phyloP scores from a whole-genome alignment of 1,140 invertebrate genomes.

The Leptopilina boulardi region DNA sequence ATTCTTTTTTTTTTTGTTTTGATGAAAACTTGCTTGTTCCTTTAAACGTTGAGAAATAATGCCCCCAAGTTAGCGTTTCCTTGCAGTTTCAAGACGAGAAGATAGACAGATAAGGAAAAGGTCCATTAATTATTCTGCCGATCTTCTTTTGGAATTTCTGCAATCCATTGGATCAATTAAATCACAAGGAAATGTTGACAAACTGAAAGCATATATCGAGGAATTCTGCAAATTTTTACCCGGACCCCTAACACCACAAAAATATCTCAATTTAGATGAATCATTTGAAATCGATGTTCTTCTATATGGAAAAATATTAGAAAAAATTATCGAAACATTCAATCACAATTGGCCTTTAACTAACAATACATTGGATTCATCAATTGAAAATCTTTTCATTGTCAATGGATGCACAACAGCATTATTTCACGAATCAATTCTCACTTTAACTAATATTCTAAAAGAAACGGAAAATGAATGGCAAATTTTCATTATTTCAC shows the following conservation, averaged over 20 bases:
- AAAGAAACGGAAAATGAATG: constrained; percentile 68
- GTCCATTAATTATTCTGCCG: constrained; percentile 63
- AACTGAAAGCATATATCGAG: constrained; percentile 57
- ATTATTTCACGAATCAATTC: constrained; percentile 76
- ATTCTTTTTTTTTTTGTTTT: not conserved
- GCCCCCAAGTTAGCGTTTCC: constrained; percentile 70
- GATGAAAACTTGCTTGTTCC: not conserved
- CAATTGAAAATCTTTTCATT: constrained; percentile 71
- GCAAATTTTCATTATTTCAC: constrained; percentile 65
- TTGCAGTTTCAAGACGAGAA: constrained; percentile 66
- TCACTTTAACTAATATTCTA: constrained; percentile 72
- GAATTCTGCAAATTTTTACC: constrained; percentile 75
- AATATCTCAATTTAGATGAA: constrained; percentile 74
- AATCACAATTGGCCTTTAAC: constrained; percentile 76
- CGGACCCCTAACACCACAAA: constrained; percentile 80
- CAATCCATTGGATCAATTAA: constrained; percentile 69
- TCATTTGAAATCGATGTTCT: constrained; percentile 66
- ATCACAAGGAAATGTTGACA: constrained; percentile 69
- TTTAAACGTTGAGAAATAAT: constrained; percentile 55
- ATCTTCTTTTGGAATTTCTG: constrained; percentile 66
- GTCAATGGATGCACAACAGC: constrained; percentile 75
- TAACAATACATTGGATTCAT: constrained; percentile 64
- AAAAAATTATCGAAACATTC: constrained; percentile 73
- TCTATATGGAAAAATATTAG: constrained; percentile 73
- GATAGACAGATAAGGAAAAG: constrained; percentile 59